Evolutionary conservation across 1,140 invertebrate species (phyloP), one percentile per base, ranked within the genome.

Genomic region (Eciton burchellii): DNA sequence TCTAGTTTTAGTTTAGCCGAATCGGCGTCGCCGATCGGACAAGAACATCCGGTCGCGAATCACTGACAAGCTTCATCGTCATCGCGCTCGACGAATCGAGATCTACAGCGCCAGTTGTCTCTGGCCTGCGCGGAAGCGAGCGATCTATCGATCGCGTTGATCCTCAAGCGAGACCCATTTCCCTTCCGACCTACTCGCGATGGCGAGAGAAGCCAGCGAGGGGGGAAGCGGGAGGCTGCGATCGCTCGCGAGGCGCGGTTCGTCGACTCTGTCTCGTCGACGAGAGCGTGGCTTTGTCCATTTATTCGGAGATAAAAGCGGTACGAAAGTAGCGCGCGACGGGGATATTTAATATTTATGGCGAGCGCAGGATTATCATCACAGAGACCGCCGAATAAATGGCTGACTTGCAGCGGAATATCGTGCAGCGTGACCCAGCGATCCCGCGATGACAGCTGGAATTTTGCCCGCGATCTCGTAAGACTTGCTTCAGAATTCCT

Each of bases 181-280:
- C 76, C 81, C 84, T 73, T 66, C 66, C 74, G 77, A 85, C 60
- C 87, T 68, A 79, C 57, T 85, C 81, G 63, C n/a, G n/a, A n/a
- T n/a, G n/a, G n/a, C n/a, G n/a, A n/a, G n/a, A n/a, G n/a, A n/a
- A n/a, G n/a, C n/a, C n/a, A n/a, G n/a, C n/a, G n/a, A n/a, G n/a
- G n/a, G n/a, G n/a, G n/a, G n/a, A n/a, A n/a, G n/a, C n/a, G n/a
- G n/a, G n/a, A n/a, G 66, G 84, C 45, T 88, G 72, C 77, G 63
- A 81, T 60, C 81, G 72, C 57, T 84, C 73, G 57, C 56, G 68
- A 68, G 76, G 21, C 43, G 41, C n/a, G n/a, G 16, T 0, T 3
- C 19, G 29, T 77, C 35, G 21, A 43, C 19, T 52, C 35, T 29
- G 49, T 21, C 24, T 81, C 56, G 49, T 72, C 70, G 16, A 16